Evolutionary conservation across 2,113 vertebrate genomes (phyloP).

Genomic region (Rhabdornis inornatus): DNA sequence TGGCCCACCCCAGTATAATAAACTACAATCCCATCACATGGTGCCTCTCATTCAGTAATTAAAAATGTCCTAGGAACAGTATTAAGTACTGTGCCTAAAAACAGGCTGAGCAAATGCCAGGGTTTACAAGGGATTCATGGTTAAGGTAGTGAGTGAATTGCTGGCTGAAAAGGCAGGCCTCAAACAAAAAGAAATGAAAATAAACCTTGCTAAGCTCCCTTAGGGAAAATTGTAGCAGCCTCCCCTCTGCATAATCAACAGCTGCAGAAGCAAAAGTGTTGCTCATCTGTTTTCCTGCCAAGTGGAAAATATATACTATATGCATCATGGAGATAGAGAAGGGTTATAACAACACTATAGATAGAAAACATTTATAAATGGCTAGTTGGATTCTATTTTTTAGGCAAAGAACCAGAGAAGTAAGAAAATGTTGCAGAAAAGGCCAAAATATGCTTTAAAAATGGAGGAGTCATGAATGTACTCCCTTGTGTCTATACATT

Average conservation of each 20-base stretch:
- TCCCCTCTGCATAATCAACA: background rate
- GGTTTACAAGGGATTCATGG: background rate
- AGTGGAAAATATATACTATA: background rate
- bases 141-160: constrained; percentile 47
- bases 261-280: background rate
- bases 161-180: background rate
- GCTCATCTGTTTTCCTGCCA: constrained; percentile 19
- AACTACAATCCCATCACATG: background rate
- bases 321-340: background rate
- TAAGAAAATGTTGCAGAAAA: background rate
- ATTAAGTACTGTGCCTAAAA: constrained; percentile 7
- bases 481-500: background rate
- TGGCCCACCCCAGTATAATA: background rate
- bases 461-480: background rate
- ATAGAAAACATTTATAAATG: constrained; percentile 16
- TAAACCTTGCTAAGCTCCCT: constrained; percentile 1
- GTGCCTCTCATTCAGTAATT: constrained; percentile 12
- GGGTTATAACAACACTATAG: background rate
- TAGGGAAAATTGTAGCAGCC: background rate
- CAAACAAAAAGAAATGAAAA: background rate
- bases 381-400: background rate
- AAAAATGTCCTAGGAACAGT: constrained; percentile 17
- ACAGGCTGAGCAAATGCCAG: background rate
- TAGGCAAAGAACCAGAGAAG: background rate
- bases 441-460: background rate